These are phyloP conservation scores for Phaethon lepturus DNA, from an alignment of 2,113 vertebrate species.

Conservation along the genomic window DNA sequence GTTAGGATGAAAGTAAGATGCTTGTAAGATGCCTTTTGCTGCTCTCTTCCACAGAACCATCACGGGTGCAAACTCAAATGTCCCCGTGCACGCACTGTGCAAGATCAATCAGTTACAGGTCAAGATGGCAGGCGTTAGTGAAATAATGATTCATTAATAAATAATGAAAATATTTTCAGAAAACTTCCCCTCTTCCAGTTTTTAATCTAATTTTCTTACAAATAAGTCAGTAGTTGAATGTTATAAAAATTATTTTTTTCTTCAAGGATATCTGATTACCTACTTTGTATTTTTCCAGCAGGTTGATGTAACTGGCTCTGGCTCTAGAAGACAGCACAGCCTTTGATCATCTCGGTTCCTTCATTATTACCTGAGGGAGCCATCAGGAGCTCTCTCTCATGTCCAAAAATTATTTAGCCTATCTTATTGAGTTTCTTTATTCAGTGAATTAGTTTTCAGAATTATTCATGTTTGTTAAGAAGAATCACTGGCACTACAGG, in stretches of 20 bases:
- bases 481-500: not conserved
- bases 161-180: not conserved
- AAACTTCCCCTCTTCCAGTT: not conserved
- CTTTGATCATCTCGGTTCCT: constrained; percentile 60
- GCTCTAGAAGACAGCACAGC: constrained; percentile 59
- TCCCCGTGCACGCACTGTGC: not conserved
- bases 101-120: not conserved
- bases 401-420: constrained; percentile 56
- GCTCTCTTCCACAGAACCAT: not conserved
- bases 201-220: not conserved
- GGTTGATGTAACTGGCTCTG: constrained; percentile 24
- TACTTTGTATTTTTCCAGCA: constrained; percentile 39
- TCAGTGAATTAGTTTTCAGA: constrained; percentile 54
- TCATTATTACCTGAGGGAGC: constrained; percentile 57
- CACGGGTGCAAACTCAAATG: not conserved
- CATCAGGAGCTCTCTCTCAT: constrained; percentile 48
- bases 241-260: not conserved
- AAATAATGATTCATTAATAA: not conserved
- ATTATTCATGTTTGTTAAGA: constrained; percentile 51
- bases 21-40: not conserved
- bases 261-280: constrained; percentile 28
- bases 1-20: not conserved
- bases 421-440: constrained; percentile 46
- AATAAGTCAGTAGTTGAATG: not conserved
- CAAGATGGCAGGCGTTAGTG: not conserved